Evolutionary conservation across 1,140 invertebrate genomes (phyloP), one percentile per base, ranked within the genome.

Genomic region (Lepidurus apus): DNA sequence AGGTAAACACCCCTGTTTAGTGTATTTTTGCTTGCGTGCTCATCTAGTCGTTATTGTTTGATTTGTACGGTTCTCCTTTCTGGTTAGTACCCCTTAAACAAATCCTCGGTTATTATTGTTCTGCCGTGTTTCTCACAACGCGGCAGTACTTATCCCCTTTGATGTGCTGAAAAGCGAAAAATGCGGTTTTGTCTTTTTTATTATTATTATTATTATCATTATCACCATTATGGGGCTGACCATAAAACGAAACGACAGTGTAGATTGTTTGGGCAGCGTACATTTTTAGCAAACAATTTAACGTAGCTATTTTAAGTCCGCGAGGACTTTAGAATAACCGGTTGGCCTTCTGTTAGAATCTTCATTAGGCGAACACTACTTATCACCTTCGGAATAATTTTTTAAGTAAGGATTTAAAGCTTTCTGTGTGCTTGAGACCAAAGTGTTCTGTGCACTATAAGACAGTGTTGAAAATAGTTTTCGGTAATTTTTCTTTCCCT

Each of bases 371-470:
- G 13, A 65, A 65, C 53, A 65, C 53, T 65, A 65, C 53, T 65
- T 65, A 65, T 21, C 53, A 21, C 53, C 53, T 21, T 21, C 53
- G 21, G 53, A 65, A 65, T 47, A 47, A 5, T 17, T 65, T 21
- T 21, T 65, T 13, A 10, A n/a, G 17, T n/a, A 65, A 7, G 53
- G 21, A n/a, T 65, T 65, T 65, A 65, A 65, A n/a, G 53, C 53
- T 65, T 65, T 65, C 53, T 65, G 53, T 65, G 53, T 65, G 53
- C 53, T 65, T 65, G 53, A 65, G 53, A 65, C 53, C 53, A 65
- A 65, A 65, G 53, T 65, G 53, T 65, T 65, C 13, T 65, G 13
- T 65, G 17, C 53, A 65, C 53, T 65, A 65, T 21, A 17, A 65
- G 13, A 65, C 53, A 2, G 53, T 65, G 53, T 65, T 65, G 21